Conservation (phyloP, 2,797 vertebrate genomes). For the Sebastes minor region DNA sequence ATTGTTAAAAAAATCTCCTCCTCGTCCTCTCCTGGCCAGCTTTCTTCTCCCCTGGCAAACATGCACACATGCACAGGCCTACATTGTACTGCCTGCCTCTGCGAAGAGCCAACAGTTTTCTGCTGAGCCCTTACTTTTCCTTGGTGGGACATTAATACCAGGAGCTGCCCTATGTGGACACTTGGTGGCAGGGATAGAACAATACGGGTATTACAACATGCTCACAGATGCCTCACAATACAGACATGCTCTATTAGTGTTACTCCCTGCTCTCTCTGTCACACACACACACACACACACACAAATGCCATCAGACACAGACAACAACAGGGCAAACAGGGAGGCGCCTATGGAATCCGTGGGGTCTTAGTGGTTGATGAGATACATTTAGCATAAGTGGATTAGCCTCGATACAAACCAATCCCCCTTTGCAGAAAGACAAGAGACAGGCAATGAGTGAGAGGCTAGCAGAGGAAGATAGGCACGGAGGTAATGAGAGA, state of each 20-base stretch:
- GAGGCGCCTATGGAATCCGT: slow-evolving; percentile 72
- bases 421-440: slow-evolving; percentile 69
- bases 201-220: slow-evolving; percentile 68
- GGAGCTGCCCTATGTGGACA: slow-evolving; percentile 60
- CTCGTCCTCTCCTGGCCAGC: slow-evolving; percentile 29
- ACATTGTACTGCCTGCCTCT: slow-evolving; percentile 57
- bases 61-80: slow-evolving; percentile 47
- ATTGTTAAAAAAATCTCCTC: slow-evolving; percentile 40
- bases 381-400: slow-evolving; percentile 85
- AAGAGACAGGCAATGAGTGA: slow-evolving; percentile 52
- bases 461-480: slow-evolving; percentile 15
- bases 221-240: slow-evolving; percentile 56
- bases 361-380: slow-evolving; percentile 79
- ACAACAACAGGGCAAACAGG: slow-evolving; percentile 66
- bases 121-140: slow-evolving; percentile 71
- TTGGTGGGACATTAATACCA: slow-evolving; percentile 66
- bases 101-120: slow-evolving; percentile 63
- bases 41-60: slow-evolving; percentile 53
- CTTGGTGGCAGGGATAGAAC: slow-evolving; percentile 64
- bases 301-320: slow-evolving; percentile 58
- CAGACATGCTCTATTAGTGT: slow-evolving; percentile 64
- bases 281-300: slow-evolving; percentile 23
- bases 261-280: slow-evolving; percentile 36
- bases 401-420: slow-evolving; percentile 85
- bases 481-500: slow-evolving; percentile 20